Percentiles rank a stretch among this genome's conserved stretches.
phyloP scores from a whole-genome alignment of 2,888 invertebrate genomes.

The Pollenia angustigena region DNA sequence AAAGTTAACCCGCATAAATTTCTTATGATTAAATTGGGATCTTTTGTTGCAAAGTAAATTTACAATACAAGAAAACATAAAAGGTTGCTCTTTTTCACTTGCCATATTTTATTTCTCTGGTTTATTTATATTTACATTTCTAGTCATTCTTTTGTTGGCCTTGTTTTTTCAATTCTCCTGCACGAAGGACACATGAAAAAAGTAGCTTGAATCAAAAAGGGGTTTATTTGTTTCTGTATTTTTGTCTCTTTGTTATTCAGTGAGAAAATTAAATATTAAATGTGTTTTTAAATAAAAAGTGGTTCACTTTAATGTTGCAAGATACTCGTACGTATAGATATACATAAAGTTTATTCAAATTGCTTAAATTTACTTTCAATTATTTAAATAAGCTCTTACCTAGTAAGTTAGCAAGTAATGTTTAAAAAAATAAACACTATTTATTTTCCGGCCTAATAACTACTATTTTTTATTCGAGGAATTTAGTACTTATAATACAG shows the following conservation, averaged over 20 bases:
- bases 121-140: slow-evolving; percentile 56
- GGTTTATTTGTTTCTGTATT: slow-evolving; percentile 37
- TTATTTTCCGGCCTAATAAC: too few relatives aligned
- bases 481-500: too few relatives aligned
- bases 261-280: slow-evolving; percentile 55
- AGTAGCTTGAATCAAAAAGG: slow-evolving; percentile 33
- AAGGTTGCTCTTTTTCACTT: slow-evolving; percentile 53
- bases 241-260: slow-evolving; percentile 24
- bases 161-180: slow-evolving; percentile 23
- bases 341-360: too few relatives aligned
- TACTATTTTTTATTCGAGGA: too few relatives aligned
- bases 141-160: slow-evolving; percentile 50
- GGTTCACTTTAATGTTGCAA: slow-evolving; percentile 2
- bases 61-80: slow-evolving; percentile 2
- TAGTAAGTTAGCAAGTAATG: too few relatives aligned
- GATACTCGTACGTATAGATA: too few relatives aligned
- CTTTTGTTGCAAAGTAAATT: slow-evolving; percentile 45
- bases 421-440: too few relatives aligned
- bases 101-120: slow-evolving; percentile 33
- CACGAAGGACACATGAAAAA: background rate
- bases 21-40: slow-evolving; percentile 66
- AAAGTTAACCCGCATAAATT: slow-evolving; percentile 70
- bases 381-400: too few relatives aligned
- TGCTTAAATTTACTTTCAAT: too few relatives aligned
- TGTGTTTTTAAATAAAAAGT: slow-evolving; percentile 8